These are phyloP conservation scores for Leptinotarsa rubiginosa DNA, from an alignment of 2,888 invertebrate species.

Conservation along the genomic window DNA sequence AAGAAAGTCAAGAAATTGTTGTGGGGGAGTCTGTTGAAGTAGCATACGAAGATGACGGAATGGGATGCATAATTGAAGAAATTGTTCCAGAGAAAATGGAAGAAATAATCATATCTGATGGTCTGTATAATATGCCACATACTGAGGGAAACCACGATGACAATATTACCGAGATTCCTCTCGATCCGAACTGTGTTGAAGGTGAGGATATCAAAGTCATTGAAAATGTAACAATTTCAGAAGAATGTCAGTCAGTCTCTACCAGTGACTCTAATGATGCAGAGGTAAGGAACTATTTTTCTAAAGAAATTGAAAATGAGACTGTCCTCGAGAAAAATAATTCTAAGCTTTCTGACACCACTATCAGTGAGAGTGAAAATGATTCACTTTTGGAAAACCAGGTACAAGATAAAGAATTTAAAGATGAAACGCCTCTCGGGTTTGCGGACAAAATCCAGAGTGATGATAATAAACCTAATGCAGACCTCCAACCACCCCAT, in stretches of 20 bases:
- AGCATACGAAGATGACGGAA: slow-evolving; percentile 20
- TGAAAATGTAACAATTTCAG: slow-evolving; percentile 22
- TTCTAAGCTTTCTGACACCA: not conserved
- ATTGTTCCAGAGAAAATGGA: slow-evolving; percentile 35
- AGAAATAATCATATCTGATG: slow-evolving; percentile 31
- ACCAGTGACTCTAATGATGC: slow-evolving; percentile 40
- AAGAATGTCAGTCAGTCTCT: slow-evolving; percentile 35
- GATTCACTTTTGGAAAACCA: not conserved
- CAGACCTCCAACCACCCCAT: not conserved
- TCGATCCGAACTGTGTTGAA: not conserved
- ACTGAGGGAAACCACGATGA: not conserved
- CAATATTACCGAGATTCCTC: not conserved
- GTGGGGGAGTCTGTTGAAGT: slow-evolving; percentile 13
- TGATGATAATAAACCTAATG: not conserved
- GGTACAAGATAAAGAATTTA: too few species aligned
- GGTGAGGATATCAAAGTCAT: not conserved
- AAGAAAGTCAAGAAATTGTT: slow-evolving; percentile 31
- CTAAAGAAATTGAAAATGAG: slow-evolving; percentile 41
- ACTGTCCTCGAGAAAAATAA: slow-evolving; percentile 37
- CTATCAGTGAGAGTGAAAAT: not conserved
- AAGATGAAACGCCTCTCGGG: not conserved
- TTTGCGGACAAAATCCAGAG: not conserved
- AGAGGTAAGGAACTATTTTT: slow-evolving; percentile 36
- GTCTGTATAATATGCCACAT: not conserved
- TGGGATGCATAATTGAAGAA: slow-evolving; percentile 55